Percentiles rank a stretch among this genome's conserved stretches.
phyloP scores from a whole-genome alignment of 1,140 invertebrate species.

The Drosophila pachea region DNA sequence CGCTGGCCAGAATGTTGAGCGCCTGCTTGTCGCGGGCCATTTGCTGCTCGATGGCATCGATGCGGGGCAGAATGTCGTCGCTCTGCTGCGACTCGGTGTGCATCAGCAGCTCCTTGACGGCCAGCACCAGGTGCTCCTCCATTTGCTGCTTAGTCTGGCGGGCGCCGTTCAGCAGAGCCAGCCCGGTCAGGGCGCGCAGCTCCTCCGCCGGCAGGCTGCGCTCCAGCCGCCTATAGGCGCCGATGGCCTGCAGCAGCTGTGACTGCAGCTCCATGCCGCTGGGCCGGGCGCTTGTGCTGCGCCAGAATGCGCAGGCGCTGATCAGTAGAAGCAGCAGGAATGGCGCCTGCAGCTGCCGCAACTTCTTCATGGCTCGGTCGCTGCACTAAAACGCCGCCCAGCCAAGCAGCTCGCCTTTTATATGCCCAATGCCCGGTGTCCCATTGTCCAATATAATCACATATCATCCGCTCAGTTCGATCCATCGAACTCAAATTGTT shows the following conservation, averaged over 20 bases:
- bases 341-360: constrained; percentile 16
- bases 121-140: constrained; percentile 59
- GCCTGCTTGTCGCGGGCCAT: constrained; percentile 58
- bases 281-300: constrained; percentile 6
- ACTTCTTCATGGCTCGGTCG: constrained; percentile 13
- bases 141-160: constrained; percentile 61
- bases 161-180: constrained; percentile 69
- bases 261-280: constrained; percentile 49
- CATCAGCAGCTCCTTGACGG: constrained; percentile 53
- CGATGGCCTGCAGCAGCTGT: constrained; percentile 57
- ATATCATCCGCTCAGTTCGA: constrained; percentile 1
- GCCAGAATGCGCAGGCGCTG: constrained; percentile 11
- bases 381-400: constrained; percentile 44
- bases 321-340: constrained; percentile 20
- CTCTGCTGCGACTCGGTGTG: constrained; percentile 38
- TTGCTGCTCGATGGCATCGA: constrained; percentile 67
- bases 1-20: constrained; percentile 58
- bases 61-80: constrained; percentile 37
- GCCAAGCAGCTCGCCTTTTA: constrained; percentile 28
- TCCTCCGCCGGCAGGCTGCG: constrained; percentile 54
- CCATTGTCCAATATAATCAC: constrained; percentile 2
- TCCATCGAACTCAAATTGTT: constrained; percentile 13
- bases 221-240: constrained; percentile 61
- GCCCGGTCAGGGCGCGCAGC: constrained; percentile 51
- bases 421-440: constrained; percentile 26